Percentiles rank a stretch among this genome's conserved stretches.
Conservation (phyloP, 2,113 vertebrate species). For the Esox niger region DNA sequence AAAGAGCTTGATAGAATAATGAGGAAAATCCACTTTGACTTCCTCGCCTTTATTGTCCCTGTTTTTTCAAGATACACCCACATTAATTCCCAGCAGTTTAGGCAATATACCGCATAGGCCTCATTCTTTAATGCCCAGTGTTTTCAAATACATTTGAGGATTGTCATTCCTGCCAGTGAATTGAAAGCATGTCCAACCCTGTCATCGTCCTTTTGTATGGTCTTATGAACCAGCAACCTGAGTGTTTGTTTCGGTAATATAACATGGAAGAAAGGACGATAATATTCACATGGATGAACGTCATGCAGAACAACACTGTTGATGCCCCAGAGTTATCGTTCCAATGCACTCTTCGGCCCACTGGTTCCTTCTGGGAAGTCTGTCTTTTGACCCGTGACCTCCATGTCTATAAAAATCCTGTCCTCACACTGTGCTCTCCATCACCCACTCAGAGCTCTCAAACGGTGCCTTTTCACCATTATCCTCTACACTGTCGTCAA, state of each 20-base stretch:
- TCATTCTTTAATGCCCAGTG: conserved; percentile 35
- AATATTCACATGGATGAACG: conserved; percentile 64
- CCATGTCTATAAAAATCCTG: conserved; percentile 55
- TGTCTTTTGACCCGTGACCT: conserved; percentile 71
- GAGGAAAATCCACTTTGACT: conserved; percentile 47
- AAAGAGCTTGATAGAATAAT: conserved; percentile 43
- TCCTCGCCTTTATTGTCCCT: conserved; percentile 27
- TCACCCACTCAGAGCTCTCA: conserved; percentile 94
- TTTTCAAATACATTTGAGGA: conserved; percentile 46
- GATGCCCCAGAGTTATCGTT: conserved; percentile 28
- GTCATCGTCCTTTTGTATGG: conserved; percentile 1
- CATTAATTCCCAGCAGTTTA: conserved; percentile 24
- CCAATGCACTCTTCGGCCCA: conserved; percentile 70
- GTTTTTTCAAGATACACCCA: conserved; percentile 33
- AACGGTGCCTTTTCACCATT: conserved; percentile 79
- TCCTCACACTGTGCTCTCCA: conserved; percentile 92
- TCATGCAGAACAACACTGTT: conserved; percentile 62
- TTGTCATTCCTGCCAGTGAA: conserved; percentile 34
- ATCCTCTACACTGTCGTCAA: conserved; percentile 82
- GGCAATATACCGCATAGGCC: conserved; percentile 39
- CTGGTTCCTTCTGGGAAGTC: conserved; percentile 74
- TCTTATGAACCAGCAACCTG: conserved; percentile 26
- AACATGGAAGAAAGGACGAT: conserved; percentile 53
- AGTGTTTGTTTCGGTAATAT: conserved; percentile 33
- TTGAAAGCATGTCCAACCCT: conserved; percentile 46